phyloP scores from a whole-genome alignment of 1,140 invertebrate genomes.

The Drosophila santomea region DNA sequence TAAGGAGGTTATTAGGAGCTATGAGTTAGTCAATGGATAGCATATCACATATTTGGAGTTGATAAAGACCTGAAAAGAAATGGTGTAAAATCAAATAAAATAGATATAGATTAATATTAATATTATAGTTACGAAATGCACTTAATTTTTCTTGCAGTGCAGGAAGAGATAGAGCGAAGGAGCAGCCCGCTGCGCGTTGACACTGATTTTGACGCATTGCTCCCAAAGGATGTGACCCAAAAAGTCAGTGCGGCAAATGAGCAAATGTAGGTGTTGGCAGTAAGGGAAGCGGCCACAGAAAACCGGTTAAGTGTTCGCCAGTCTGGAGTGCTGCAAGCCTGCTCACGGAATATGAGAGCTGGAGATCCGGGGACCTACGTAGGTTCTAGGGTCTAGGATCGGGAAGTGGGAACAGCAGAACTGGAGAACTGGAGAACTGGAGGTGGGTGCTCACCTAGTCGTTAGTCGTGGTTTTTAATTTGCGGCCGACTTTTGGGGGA shows the following conservation, averaged over 20 bases:
- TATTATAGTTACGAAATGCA: too few relatives aligned
- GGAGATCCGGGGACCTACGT: neutral
- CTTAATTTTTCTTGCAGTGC: neutral
- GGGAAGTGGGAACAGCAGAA: too few relatives aligned
- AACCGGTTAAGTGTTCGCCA: conserved; percentile 69
- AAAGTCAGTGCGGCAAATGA: conserved; percentile 81
- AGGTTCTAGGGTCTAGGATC: too few relatives aligned
- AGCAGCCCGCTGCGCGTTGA: conserved; percentile 68
- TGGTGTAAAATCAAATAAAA: too few relatives aligned
- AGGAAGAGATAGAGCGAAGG: conserved; percentile 1
- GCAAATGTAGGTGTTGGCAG: conserved; percentile 66
- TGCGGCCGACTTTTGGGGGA: conserved; percentile 20
- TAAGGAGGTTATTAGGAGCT: neutral
- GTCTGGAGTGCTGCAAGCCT: conserved; percentile 56
- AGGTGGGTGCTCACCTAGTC: conserved; percentile 22
- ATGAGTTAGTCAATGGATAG: neutral
- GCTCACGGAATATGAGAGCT: conserved; percentile 68
- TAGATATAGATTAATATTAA: too few relatives aligned
- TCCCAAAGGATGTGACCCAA: conserved; percentile 81
- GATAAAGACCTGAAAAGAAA: too few relatives aligned
- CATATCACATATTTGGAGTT: too few relatives aligned
- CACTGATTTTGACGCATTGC: conserved; percentile 82
- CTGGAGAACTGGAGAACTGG: conserved; percentile 35
- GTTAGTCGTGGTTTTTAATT: conserved; percentile 73
- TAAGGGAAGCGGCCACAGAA: conserved; percentile 42